Base-by-base conservation (phyloP, 2,888 invertebrate genomes). In the Eristalinus sepulchralis region DNA sequence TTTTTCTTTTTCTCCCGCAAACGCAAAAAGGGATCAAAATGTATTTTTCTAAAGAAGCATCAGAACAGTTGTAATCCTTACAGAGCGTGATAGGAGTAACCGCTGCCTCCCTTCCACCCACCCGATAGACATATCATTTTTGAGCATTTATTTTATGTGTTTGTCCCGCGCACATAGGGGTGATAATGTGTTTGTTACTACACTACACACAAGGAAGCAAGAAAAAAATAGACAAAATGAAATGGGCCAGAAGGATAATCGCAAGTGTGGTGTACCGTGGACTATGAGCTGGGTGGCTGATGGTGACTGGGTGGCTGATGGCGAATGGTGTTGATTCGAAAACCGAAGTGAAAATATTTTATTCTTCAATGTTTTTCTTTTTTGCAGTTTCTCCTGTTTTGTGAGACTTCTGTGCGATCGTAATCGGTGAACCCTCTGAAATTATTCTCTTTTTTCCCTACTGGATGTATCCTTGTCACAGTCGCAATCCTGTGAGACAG, bases 41-140 rank as follows among this genome's bases (percentile, higher is more conserved):
- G 66, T 80, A 47, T 77, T 72, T 71, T 83, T 73, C 20, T 22
- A 39, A 68, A 66, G 75, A 55, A 11, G 39, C 31, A 71, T 47
- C 39, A 68, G 68, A 34, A 66, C 63, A 67, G 27, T 76, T 67
- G 82, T 82, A 78, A 82, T 85, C 82, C 70, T 63, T 57, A 34
- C 11, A 17, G 53, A 9, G 62, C 11, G 73, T 68, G 73, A 60
- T 39, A 22, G 66, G 53, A 27, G 22, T 31, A 72, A 47, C 53
- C 31, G 22, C 57, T 11, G 24, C 5, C 70, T n/a, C 57, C 73
- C 55, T 53, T 66, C 33, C 59, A 76, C 34, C 57, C 57, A 27
- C 63, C 39, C 66, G 75, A 79, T 78, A 86, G 83, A 86, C 86
- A 86, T 86, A 86, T 86, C 86, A 86, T 86, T 86, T 86, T 83